A percentile compares a stretch with the other conserved stretches of the same genome.
These are phyloP conservation scores for Neomicropteryx cornuta DNA, from an alignment of 1,140 invertebrate genomes.

Conservation along the genomic window DNA sequence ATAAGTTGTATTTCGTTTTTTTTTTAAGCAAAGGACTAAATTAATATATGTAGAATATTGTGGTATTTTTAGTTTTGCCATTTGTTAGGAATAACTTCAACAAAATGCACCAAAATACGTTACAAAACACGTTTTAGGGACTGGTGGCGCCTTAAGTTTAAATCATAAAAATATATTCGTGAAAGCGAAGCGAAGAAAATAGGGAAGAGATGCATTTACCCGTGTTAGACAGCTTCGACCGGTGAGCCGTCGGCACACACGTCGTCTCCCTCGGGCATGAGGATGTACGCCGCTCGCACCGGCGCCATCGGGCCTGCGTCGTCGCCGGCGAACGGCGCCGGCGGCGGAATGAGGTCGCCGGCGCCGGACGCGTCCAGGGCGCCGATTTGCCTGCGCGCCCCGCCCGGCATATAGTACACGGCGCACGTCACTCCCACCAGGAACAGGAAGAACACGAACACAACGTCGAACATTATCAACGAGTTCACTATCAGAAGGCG, in stretches of 20 bases:
- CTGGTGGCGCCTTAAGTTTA: no score
- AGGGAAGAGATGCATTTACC: no score
- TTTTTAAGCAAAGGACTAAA: no score
- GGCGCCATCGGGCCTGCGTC: conserved; percentile 20
- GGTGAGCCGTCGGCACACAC: conserved; percentile 30
- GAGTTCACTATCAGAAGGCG: conserved; percentile 73
- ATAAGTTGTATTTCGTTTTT: no score
- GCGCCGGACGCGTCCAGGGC: conserved; percentile 29
- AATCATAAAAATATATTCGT: no score
- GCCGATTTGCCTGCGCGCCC: conserved; percentile 21
- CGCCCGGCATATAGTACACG: conserved; percentile 61
- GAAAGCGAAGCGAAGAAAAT: no score
- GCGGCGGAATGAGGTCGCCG: conserved; percentile 36
- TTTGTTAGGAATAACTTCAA: no score
- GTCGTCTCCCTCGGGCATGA: conserved; percentile 31
- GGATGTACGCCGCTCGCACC: conserved; percentile 32
- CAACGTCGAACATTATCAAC: conserved; percentile 75
- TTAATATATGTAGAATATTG: no score
- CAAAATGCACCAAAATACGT: no score
- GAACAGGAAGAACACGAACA: conserved; percentile 76
- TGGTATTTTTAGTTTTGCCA: no score
- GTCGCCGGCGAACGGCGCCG: conserved; percentile 30
- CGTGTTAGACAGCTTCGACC: conserved; percentile 34
- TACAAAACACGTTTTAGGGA: no score
- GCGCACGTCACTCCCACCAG: conserved; percentile 68